Base-by-base conservation (phyloP, 2,888 invertebrate genomes). In the Athrips mouffetella region DNA sequence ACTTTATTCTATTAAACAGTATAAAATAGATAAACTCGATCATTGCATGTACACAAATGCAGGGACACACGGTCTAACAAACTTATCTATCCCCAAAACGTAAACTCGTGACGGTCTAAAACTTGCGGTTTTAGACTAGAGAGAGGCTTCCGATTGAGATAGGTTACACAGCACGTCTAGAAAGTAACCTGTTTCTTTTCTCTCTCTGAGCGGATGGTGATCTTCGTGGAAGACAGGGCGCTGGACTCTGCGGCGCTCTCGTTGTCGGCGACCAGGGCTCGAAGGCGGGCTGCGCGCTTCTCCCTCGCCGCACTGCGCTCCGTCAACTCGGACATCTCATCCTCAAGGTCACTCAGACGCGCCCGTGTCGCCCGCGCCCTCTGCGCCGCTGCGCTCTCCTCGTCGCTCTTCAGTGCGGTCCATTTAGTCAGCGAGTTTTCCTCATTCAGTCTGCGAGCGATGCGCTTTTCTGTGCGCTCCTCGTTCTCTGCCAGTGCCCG, bases 261-360 rank as follows among this genome's bases (percentile, higher is more conserved):
- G 4, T 80, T 77, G 59, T 91, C 94, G 45, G 91, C 92, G 13
- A 94, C 91, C 20, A 94, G 73, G 0, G 93, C 92, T 47, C 92
- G 89, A 23, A 94, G 89, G 46, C 92, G 91, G 0, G 93, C 93
- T 1, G 92, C 91, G 39, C 94, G 91, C 51, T 91, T 91, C 67
- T 94, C 94, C 55, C 94, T 90, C 15, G 91, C 91, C 0, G 91
- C 92, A 62, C 91, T 91, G 63, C 92, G 90, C 65, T 94, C 93
- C 13, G 87, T 91, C 51, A 94, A 78, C 58, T 92, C 92, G 33
- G 91, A 90, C 92, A 94, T 94, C 75, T 95, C 94, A 44, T 91
- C 91, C 65, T 94, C 94, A 35, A 95, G 81, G 63, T 94, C 94
- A 29, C 89, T 89, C 13, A 94, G 80, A 41, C 94, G 90, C 7